These are phyloP conservation scores for Scaptomyza parva DNA, from an alignment of 2,888 invertebrate species.

Conservation along the genomic window DNA sequence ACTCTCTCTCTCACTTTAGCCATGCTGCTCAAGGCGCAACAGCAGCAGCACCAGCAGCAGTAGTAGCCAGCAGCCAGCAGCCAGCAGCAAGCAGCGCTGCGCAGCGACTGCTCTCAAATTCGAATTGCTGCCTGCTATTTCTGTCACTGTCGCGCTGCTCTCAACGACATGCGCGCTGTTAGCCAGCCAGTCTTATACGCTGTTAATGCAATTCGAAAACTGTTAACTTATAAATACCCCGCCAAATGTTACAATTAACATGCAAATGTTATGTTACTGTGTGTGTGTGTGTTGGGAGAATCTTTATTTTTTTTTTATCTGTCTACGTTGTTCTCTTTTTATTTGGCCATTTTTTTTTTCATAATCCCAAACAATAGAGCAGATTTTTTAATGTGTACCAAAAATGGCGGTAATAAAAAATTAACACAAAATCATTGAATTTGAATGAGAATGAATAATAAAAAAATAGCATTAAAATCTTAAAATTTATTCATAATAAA, in stretches of 20 bases:
- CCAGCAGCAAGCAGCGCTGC: conserved; percentile 22
- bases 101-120: conserved; percentile 50
- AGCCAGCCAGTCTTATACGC: conserved; percentile 61
- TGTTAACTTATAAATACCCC: conserved; percentile 36
- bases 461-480: neutral
- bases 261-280: conserved; percentile 9
- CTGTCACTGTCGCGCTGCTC: conserved; percentile 49
- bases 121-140: conserved; percentile 55
- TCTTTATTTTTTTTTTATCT: neutral
- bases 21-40: neutral
- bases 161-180: conserved; percentile 53
- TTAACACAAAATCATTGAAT: conserved; percentile 4
- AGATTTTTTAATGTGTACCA: conserved; percentile 25
- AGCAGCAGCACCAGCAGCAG: neutral
- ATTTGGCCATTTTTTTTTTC: conserved; percentile 22
- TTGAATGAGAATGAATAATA: neutral
- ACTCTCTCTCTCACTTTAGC: conserved; percentile 22
- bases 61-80: too few relatives aligned
- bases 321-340: neutral
- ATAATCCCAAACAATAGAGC: conserved; percentile 51
- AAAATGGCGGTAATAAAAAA: conserved; percentile 41
- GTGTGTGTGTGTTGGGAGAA: neutral
- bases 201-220: conserved; percentile 52
- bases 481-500: neutral
- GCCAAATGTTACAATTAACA: conserved; percentile 10